Evolutionary conservation across 2,797 vertebrate genomes (phyloP), one percentile per base, ranked within the genome.

Genomic region (Rhinichthys osculus): DNA sequence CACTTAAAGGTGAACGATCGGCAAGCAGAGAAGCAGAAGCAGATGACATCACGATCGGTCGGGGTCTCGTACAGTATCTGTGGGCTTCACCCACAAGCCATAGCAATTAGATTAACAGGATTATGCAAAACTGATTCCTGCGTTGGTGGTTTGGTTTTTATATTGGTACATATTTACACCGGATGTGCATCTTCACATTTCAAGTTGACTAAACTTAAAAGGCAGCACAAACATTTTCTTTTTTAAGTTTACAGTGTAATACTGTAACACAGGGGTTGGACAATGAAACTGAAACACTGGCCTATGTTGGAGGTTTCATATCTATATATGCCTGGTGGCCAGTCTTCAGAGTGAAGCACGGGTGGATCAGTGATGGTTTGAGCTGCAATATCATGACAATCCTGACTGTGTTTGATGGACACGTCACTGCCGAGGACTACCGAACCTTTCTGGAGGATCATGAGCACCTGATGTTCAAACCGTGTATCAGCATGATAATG

Each of bases 11-110:
- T 97, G 95, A 96, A 94, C 95, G 87, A 83, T 23, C 47, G 0
- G 9, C 27, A 94, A 95, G 95, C 94, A 95, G 95, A 96, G 96
- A 94, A 95, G 95, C 94, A 95, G 95, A 96, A 96, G 96, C 93
- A 95, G 95, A 97, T 97, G 96, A 97, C 97, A 97, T 97, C 96
- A 97, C 94, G 94, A 91, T 95, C 95, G 95, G 95, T 95, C 94
- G 95, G 94, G 95, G 94, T 95, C 94, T 94, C 92, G 93, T 81
- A 57, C 92, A 93, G 94, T 94, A 96, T 95, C 90, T 89, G 23
- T 2, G 78, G 86, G 89, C 80, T 88, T 91, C 88, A 87, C 90
- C 96, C 95, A 93, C 93, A 95, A 95, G 95, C 91, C 90, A 94
- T 94, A 96, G 96, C 96, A 95, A 96, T 94, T 93, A 94, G 93